Base-by-base conservation (phyloP, 2,888 invertebrate genomes). In the Villa cingulata region DNA sequence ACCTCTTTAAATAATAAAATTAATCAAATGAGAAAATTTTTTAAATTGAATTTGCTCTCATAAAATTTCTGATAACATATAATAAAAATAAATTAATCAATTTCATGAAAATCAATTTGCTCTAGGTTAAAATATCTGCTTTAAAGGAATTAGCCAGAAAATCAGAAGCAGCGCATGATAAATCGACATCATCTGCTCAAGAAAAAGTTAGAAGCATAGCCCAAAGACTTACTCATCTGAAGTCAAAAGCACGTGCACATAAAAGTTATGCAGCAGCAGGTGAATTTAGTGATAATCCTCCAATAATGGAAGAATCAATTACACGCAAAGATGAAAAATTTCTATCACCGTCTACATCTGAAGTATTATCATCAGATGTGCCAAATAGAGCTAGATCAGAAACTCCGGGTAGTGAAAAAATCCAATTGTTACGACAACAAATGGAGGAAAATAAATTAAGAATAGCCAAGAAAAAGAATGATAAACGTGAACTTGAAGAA, bases 401-500 rank as follows among this genome's bases (percentile, higher is more conserved):
- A 50, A 66, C 67, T 19, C 70, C 72, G 42, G 70, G 71, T 36
- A 74, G 66, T 55, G 74, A 74, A 55, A 75, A 74, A 56, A 64
- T 76, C 19, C 65, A 69, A 55, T 61, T 76, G 46, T 57, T 76
- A 32, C 66, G 72, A 16, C 71, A 72, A 53, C 74, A 75, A 57
- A 60, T 75, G 49, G 74, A 75, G 54, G 70, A 75, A 58, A 76
- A 74, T 57, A 73, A 73, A 58, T 63, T 64, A 1, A 69, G 70
- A 57, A 63, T 76, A 55, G 75, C 74, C 14, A 72, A 75, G 57
- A 66, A 75, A 4, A 72, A 71, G 17, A 70, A 70, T 52, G 72
- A 64, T 53, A 72, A 74, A 53, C 72, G 70, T 54, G 73, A 72
- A 51, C 67, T 74, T 43, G 73, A 74, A 58, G 71, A 73, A 46